phyloP scores from a whole-genome alignment of 35 echinoderm and acorn worm species.

The Apostichopus californicus region DNA sequence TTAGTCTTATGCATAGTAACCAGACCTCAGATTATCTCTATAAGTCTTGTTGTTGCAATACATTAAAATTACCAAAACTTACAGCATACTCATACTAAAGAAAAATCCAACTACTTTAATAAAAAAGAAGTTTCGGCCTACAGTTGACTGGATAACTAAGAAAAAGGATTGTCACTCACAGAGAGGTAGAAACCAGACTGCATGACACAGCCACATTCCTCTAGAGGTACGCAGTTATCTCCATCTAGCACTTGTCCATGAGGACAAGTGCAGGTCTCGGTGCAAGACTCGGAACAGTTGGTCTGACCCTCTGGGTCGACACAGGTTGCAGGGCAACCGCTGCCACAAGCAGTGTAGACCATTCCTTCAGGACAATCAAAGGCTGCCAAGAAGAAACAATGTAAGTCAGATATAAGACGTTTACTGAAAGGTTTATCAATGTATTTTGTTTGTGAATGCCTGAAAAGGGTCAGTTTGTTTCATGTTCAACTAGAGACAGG shows the following conservation, averaged over 20 bases:
- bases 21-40: no score
- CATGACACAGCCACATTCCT: constrained; percentile 39
- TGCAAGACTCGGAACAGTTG: constrained; percentile 17
- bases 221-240: constrained; percentile 29
- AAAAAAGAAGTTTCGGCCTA: no score
- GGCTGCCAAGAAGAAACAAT: not conserved
- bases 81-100: no score
- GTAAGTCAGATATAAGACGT: no score
- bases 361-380: constrained; percentile 42
- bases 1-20: no score
- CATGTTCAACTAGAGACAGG: not conserved
- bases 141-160: no score
- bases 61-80: not conserved
- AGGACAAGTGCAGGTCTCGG: constrained; percentile 50
- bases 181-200: constrained; percentile 38
- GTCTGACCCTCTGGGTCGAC: not conserved
- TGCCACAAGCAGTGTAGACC: constrained; percentile 40
- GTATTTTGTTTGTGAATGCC: not conserved
- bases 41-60: no score
- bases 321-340: constrained; percentile 55
- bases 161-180: not conserved
- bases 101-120: no score
- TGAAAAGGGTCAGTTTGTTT: not conserved
- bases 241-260: constrained; percentile 46
- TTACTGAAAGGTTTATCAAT: not conserved